Conservation (phyloP, 1,140 invertebrate genomes). For the Zaprionus africanus region DNA sequence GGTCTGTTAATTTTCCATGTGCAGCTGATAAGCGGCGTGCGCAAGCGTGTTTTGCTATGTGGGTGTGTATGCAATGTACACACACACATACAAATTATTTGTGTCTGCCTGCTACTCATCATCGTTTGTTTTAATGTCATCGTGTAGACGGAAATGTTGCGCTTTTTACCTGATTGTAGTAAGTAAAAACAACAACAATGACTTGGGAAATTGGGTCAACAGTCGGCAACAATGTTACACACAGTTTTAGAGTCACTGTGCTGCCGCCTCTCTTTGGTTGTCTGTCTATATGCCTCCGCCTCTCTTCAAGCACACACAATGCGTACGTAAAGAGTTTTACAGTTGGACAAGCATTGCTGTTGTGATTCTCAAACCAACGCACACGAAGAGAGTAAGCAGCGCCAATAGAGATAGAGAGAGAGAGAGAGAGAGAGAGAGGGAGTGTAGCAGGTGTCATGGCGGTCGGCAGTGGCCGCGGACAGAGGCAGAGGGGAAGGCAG, state of each 20-base stretch:
- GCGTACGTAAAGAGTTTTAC: conserved; percentile 25
- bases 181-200: conserved; percentile 3
- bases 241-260: conserved; percentile 26
- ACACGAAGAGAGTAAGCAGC: conserved; percentile 15
- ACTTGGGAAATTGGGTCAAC: conserved; percentile 43
- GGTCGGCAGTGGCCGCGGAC: conserved; percentile 10
- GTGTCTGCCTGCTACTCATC: conserved; percentile 13
- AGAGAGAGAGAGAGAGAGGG: background rate
- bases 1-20: conserved; percentile 51
- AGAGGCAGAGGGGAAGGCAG: background rate
- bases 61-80: background rate
- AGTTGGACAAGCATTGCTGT: conserved; percentile 29
- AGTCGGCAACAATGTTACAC: conserved; percentile 43
- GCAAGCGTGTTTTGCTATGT: conserved; percentile 10
- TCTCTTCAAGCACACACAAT: background rate
- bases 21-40: conserved; percentile 49
- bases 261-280: background rate
- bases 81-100: background rate
- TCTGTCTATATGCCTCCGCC: background rate
- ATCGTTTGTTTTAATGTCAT: conserved; percentile 18
- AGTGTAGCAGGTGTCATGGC: conserved; percentile 48
- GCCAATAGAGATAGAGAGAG: background rate
- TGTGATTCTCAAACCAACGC: conserved; percentile 11
- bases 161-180: conserved; percentile 34
- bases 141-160: conserved; percentile 44